A percentile compares a stretch with the other conserved stretches of the same genome.
phyloP scores from a whole-genome alignment of 2,888 invertebrate genomes.

The Empis stercorea region DNA sequence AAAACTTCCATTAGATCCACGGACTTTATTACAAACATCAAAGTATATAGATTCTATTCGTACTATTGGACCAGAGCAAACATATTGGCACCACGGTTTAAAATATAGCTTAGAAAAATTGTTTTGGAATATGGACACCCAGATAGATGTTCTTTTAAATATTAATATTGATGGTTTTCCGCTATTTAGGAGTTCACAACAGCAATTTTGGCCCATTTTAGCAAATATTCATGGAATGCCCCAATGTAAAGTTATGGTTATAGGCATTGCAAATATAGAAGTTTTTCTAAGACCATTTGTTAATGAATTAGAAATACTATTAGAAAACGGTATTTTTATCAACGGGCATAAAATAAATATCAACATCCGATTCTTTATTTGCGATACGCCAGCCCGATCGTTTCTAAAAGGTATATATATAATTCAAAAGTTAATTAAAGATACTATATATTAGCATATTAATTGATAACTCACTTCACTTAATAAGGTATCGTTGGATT shows the following conservation, averaged over 20 bases:
- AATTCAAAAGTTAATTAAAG: too few species aligned
- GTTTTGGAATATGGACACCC: too few species aligned
- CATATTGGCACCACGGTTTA: too few species aligned
- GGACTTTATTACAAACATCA: too few species aligned
- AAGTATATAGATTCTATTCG: too few species aligned
- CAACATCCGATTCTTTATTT: background rate
- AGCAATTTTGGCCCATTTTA: background rate
- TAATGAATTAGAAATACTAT: background rate
- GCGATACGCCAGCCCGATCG: background rate
- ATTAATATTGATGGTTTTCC: too few species aligned
- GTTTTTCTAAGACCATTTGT: background rate
- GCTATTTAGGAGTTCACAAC: background rate
- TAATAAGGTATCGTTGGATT: background rate
- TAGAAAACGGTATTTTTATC: background rate
- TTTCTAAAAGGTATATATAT: constrained; percentile 1
- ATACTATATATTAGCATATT: too few species aligned
- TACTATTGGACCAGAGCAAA: too few species aligned
- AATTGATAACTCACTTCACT: too few species aligned
- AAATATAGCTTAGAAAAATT: too few species aligned
- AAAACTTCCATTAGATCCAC: too few species aligned
- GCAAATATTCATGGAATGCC: background rate
- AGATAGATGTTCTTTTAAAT: too few species aligned
- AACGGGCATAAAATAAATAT: background rate
- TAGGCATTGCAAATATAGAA: background rate
- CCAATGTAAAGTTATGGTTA: background rate